Conservation (phyloP, 1,140 invertebrate genomes). For the Pollicipes pollicipes region DNA sequence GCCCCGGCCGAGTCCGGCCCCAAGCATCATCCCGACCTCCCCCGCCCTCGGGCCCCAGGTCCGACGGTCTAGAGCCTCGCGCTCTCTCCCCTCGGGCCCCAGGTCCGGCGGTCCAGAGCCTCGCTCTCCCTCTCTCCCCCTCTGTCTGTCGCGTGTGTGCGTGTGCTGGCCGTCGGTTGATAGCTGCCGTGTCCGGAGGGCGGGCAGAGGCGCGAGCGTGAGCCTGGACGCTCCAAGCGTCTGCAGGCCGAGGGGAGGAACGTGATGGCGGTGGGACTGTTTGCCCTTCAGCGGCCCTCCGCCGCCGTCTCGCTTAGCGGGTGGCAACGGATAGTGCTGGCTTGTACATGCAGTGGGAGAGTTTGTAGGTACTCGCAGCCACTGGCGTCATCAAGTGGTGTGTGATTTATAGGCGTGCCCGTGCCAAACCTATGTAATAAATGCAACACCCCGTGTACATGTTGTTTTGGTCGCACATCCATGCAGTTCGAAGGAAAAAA, state of each 20-base stretch:
- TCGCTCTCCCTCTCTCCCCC: neutral
- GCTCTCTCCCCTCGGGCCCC: too few species aligned
- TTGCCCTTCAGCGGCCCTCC: too few species aligned
- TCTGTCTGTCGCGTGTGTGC: neutral
- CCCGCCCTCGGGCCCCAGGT: too few species aligned
- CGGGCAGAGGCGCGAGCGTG: neutral
- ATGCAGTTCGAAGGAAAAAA: too few species aligned
- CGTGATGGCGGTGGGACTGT: too few species aligned
- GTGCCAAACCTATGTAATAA: constrained; percentile 2
- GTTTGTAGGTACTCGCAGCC: neutral
- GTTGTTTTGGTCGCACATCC: neutral
- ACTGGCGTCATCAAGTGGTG: neutral
- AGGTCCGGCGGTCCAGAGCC: neutral
- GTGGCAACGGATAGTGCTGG: neutral
- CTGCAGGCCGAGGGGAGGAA: too few species aligned
- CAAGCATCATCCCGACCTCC: too few species aligned
- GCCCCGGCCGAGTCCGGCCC: neutral
- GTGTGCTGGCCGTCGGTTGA: neutral
- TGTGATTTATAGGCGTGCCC: neutral
- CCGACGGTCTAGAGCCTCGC: too few species aligned
- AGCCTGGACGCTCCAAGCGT: neutral
- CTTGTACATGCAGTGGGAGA: neutral
- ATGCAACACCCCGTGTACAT: neutral
- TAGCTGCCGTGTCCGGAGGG: neutral
- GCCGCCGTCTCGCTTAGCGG: too few species aligned